phyloP scores from a whole-genome alignment of 1,140 invertebrate genomes.

The Neodiprion pinetum region DNA sequence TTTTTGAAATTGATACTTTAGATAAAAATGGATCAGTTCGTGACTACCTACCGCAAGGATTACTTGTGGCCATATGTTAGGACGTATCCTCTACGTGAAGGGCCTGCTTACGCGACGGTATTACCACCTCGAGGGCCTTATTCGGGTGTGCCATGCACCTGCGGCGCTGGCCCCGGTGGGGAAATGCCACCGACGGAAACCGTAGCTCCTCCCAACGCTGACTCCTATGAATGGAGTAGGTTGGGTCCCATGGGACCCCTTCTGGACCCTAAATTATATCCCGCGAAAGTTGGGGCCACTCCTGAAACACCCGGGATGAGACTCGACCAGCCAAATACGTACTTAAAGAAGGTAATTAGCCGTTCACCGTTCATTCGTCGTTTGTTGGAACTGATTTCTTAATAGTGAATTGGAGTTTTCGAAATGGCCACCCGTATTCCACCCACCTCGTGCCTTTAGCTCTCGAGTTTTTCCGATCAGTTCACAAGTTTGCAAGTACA shows the following conservation, averaged over 20 bases:
- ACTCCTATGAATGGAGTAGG: constrained; percentile 52
- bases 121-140: constrained; percentile 52
- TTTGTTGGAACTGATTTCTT: neutral
- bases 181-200: neutral
- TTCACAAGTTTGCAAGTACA: no score
- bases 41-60: constrained; percentile 66
- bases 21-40: constrained; percentile 61
- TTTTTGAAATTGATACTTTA: no score
- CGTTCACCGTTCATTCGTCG: neutral
- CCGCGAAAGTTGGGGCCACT: constrained; percentile 60
- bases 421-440: no score
- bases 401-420: no score
- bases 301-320: constrained; percentile 59
- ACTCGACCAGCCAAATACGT: constrained; percentile 64
- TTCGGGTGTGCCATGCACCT: constrained; percentile 47
- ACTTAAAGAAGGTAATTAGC: constrained; percentile 62
- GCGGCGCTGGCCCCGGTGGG: constrained; percentile 41
- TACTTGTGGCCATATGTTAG: constrained; percentile 65
- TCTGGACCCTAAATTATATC: constrained; percentile 66
- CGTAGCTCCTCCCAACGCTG: constrained; percentile 34
- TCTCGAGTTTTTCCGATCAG: no score
- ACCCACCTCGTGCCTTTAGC: no score
- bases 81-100: constrained; percentile 52
- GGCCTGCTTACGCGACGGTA: neutral
- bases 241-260: constrained; percentile 62